Percentiles rank a stretch among this genome's conserved stretches.
Conservation (phyloP, 2,113 vertebrate genomes). For the Brachionichthys hirsutus region DNA sequence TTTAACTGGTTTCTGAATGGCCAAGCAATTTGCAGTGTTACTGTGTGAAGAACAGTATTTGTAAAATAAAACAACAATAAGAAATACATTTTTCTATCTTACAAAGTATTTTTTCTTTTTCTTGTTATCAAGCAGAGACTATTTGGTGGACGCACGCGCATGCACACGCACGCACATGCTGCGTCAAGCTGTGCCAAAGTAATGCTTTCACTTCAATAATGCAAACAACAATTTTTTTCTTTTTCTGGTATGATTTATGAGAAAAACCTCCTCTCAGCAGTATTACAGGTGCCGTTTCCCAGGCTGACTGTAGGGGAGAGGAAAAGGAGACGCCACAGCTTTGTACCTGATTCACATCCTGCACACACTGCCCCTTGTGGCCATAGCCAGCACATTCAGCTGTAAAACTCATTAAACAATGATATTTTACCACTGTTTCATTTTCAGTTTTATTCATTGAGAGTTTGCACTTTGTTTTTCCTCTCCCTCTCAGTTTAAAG, state of each 20-base stretch:
- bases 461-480: constrained; percentile 14
- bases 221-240: constrained; percentile 84
- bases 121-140: too few species aligned
- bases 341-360: constrained; percentile 24
- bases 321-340: constrained; percentile 31
- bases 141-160: constrained; percentile 6
- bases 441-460: constrained; percentile 32
- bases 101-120: constrained; percentile 37
- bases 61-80: constrained; percentile 32
- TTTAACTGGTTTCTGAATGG: constrained; percentile 43
- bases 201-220: constrained; percentile 67
- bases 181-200: constrained; percentile 66
- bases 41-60: constrained; percentile 11
- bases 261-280: constrained; percentile 84
- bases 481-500: constrained; percentile 17
- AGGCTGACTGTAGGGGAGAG: constrained; percentile 51
- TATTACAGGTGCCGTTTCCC: constrained; percentile 81
- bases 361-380: constrained; percentile 61
- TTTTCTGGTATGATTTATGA: constrained; percentile 87
- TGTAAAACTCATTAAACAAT: constrained; percentile 19
- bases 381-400: constrained; percentile 11
- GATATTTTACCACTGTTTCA: constrained; percentile 16
- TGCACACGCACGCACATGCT: constrained; percentile 14
- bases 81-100: constrained; percentile 44
- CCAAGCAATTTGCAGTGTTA: constrained; percentile 50